These are phyloP conservation scores for Listrodromus nycthemerus DNA, from an alignment of 2,888 invertebrate species.

Conservation along the genomic window DNA sequence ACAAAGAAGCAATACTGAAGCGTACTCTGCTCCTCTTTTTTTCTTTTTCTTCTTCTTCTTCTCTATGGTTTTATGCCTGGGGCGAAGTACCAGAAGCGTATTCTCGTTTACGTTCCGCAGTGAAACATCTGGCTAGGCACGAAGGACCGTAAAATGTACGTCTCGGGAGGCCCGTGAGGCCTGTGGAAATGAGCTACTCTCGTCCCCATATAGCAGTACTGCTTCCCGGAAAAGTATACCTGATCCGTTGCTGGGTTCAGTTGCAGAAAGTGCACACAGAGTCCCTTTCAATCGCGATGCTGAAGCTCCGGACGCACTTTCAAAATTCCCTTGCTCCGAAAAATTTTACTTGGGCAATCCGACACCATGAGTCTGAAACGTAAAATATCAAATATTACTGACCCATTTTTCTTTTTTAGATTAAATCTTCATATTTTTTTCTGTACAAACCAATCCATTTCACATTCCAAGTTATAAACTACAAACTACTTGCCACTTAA, in stretches of 20 bases:
- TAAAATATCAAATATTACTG: not conserved
- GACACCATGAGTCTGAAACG: not conserved
- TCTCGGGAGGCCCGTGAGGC: slow-evolving; percentile 13
- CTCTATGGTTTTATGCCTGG: not conserved
- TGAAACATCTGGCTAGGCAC: slow-evolving; percentile 56
- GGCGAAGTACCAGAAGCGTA: not conserved
- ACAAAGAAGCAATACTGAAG: not conserved
- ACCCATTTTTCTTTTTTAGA: not conserved
- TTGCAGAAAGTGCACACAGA: slow-evolving; percentile 49
- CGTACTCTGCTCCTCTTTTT: not conserved
- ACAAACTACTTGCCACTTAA: no score
- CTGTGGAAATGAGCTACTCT: slow-evolving; percentile 52
- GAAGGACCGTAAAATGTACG: slow-evolving; percentile 41
- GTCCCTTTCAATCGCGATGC: slow-evolving; percentile 22
- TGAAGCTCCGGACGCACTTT: not conserved
- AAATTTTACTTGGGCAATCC: not conserved
- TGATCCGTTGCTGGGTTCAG: slow-evolving; percentile 51
- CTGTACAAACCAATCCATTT: not conserved
- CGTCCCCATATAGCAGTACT: slow-evolving; percentile 12
- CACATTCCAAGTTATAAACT: not conserved
- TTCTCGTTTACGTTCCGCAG: slow-evolving; percentile 5
- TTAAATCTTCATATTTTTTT: not conserved
- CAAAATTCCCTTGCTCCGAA: not conserved
- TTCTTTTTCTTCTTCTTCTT: not conserved
- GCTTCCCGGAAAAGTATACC: slow-evolving; percentile 68